phyloP scores from a whole-genome alignment of 1,140 invertebrate species.

The Tetranychus urticae region DNA sequence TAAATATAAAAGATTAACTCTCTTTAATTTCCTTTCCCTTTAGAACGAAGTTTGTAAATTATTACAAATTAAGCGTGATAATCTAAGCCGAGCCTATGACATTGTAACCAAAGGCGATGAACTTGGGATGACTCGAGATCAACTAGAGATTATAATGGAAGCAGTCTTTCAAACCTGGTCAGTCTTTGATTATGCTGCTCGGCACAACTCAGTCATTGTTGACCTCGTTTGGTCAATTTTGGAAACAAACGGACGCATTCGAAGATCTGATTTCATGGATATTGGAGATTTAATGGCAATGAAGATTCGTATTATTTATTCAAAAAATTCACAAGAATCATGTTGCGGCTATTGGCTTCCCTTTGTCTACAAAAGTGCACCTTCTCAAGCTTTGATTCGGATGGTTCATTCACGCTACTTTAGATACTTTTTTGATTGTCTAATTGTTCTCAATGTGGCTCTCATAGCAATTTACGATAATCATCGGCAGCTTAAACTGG shows the following conservation, averaged over 20 bases:
- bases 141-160: slow-evolving; percentile 17
- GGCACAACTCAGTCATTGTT: slow-evolving; percentile 13
- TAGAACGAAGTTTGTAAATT: slow-evolving; percentile 26
- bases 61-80: slow-evolving; percentile 22
- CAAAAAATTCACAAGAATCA: slow-evolving; percentile 10
- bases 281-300: slow-evolving; percentile 26
- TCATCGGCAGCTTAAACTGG: slow-evolving; percentile 15
- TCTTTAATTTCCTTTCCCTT: neutral
- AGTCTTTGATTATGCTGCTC: neutral
- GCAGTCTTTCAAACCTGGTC: slow-evolving; percentile 11
- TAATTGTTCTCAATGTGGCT: slow-evolving; percentile 28
- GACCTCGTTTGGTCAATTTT: slow-evolving; percentile 24
- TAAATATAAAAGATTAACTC: neutral
- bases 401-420: slow-evolving; percentile 24
- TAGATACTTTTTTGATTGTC: slow-evolving; percentile 25
- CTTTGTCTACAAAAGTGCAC: slow-evolving; percentile 19
- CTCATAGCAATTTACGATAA: slow-evolving; percentile 25
- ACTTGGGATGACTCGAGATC: neutral
- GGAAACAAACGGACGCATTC: slow-evolving; percentile 21
- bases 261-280: slow-evolving; percentile 23
- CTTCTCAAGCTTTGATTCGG: slow-evolving; percentile 18
- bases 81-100: slow-evolving; percentile 22
- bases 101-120: slow-evolving; percentile 15
- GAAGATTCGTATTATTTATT: slow-evolving; percentile 13
- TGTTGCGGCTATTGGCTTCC: slow-evolving; percentile 17